phyloP scores from a whole-genome alignment of 2,113 vertebrate genomes.

The Guaruba guarouba region DNA sequence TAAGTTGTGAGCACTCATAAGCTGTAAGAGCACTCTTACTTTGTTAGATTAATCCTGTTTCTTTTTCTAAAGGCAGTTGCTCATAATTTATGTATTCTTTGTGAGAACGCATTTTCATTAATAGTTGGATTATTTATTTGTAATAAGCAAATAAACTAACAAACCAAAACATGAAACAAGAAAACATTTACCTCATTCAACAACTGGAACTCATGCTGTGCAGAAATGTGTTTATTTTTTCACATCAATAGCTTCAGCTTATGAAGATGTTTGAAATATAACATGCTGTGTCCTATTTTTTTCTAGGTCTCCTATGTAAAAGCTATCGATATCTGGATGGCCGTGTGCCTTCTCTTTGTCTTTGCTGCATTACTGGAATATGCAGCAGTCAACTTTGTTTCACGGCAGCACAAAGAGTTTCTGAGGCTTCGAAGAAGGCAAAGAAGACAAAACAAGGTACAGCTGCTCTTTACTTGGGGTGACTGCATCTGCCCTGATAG shows the following conservation, averaged over 20 bases:
- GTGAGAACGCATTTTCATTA: neutral
- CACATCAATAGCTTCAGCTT: neutral
- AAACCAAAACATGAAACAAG: neutral
- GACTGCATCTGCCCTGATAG: neutral
- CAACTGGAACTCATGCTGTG: neutral
- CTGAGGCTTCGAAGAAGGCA: constrained; percentile 92
- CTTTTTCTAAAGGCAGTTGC: neutral
- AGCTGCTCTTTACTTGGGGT: neutral
- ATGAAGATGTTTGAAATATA: neutral
- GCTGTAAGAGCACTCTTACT: neutral
- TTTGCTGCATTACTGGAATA: constrained; percentile 97
- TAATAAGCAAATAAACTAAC: neutral
- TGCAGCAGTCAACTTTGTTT: constrained; percentile 98
- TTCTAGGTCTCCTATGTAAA: constrained; percentile 96
- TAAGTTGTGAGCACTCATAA: neutral
- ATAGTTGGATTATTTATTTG: neutral
- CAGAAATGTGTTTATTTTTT: neutral
- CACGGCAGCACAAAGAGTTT: constrained; percentile 98
- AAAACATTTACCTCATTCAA: neutral
- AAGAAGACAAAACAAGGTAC: constrained; percentile 90
- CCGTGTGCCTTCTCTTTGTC: constrained; percentile 97
- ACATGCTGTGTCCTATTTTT: neutral
- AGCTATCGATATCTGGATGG: constrained; percentile 99
- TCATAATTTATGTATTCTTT: neutral
- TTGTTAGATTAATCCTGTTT: neutral